Evolutionary conservation across 1,140 invertebrate species (phyloP), one percentile per base, ranked within the genome.

Genomic region (Scaptomyza graminum): DNA sequence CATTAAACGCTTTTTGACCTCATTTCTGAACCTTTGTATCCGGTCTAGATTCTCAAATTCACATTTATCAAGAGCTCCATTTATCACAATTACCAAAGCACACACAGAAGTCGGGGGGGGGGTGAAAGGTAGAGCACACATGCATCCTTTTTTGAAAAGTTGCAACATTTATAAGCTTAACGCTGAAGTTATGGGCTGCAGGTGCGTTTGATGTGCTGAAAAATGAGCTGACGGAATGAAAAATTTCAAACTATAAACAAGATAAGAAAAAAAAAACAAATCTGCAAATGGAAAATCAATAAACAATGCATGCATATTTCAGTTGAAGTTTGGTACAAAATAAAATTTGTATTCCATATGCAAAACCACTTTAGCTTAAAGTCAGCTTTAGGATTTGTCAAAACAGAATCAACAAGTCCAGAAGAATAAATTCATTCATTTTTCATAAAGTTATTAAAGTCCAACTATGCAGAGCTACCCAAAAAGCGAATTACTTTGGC

Each of bases 1-100:
- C 31, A 59, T 76, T 76, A 61, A 61, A 18, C 49, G 46, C 39
- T 63, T 72, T 71, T 64, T 74, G 74, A 77, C 74, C 74, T 56
- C 60, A 52, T 70, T 77, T 65, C 34, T 37, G 68, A 70, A 56
- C 47, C 54, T 59, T 66, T 59, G 28, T 16, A 28, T 47, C 37
- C 52, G 39, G 43, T 63, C 8, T 41, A 46, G 18, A 54, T 46
- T 60, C 52, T 46, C 4, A 51, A 50, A 59, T 51, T 67, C 43
- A 37, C 56, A 15, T 28, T 25, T 46, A 51, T 43, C 39, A 28
- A 2, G 13, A 31, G 22, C 39, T 52, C 34, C 56, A 68, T 70
- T 70, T 50, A 65, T 70, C 37, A 57, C 34, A 49, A 65, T 65
- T 57, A 64, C 16, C 8, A 31, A 56, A 25, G 13, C 18, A 3